Evolutionary conservation across 2,113 vertebrate genomes (phyloP).

Genomic region (Albula glossodonta): DNA sequence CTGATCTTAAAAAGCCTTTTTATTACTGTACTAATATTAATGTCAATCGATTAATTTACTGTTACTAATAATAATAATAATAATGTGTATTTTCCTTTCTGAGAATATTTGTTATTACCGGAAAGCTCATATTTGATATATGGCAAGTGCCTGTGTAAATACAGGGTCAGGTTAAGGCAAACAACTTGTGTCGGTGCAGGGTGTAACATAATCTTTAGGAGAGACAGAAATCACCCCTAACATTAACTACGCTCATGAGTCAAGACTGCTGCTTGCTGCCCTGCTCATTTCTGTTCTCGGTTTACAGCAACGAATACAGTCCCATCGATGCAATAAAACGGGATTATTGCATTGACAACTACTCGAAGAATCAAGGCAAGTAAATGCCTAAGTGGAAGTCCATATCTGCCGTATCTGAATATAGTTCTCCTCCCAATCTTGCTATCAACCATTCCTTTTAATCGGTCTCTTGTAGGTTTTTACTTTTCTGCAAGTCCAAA

Average conservation of each 20-base stretch:
- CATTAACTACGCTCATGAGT: constrained; percentile 40
- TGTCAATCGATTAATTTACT: neutral
- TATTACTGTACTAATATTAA: neutral
- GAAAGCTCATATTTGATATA: constrained; percentile 40
- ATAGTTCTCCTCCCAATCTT: neutral
- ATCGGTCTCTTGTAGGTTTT: neutral
- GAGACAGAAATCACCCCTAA: constrained; percentile 26
- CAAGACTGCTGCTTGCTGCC: constrained; percentile 9
- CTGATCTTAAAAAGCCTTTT: neutral
- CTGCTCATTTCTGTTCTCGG: constrained; percentile 35
- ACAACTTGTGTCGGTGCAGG: constrained; percentile 47
- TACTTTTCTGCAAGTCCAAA: neutral
- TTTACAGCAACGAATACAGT: constrained; percentile 40
- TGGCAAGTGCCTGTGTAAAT: constrained; percentile 59
- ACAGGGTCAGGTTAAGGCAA: constrained; percentile 56
- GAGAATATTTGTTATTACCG: constrained; percentile 14
- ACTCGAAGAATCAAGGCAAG: constrained; percentile 38
- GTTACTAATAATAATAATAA: neutral
- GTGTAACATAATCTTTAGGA: constrained; percentile 57
- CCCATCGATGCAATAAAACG: constrained; percentile 35
- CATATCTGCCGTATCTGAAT: constrained; percentile 39
- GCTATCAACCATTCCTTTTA: neutral
- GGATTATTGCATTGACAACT: constrained; percentile 37
- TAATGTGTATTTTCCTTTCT: neutral
- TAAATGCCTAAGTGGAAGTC: constrained; percentile 44